These are phyloP conservation scores for Emydocephalus ijimae DNA, from an alignment of 2,113 vertebrate genomes.

Conservation along the genomic window DNA sequence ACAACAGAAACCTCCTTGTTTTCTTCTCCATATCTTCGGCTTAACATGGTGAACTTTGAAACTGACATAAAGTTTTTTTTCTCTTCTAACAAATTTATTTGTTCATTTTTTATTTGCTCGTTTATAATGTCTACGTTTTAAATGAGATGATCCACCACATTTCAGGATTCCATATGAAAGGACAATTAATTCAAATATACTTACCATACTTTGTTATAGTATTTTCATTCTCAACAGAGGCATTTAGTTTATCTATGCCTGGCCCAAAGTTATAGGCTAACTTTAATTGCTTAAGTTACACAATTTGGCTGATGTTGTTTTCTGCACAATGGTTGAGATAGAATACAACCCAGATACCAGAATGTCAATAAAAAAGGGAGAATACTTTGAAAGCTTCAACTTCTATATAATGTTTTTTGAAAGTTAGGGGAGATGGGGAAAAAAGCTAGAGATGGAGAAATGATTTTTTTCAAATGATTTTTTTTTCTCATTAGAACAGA, in stretches of 20 bases:
- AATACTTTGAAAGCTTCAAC: slow-evolving; percentile 48
- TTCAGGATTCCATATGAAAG: not conserved
- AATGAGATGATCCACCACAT: not conserved
- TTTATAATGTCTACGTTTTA: not conserved
- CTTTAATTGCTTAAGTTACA: slow-evolving; percentile 24
- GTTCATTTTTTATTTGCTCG: not conserved
- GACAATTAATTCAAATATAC: not conserved
- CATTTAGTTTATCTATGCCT: not conserved
- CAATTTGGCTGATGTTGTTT: not conserved
- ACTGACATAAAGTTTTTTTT: not conserved
- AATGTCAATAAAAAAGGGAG: slow-evolving; percentile 47
- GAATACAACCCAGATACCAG: slow-evolving; percentile 32
- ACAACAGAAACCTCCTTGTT: not conserved
- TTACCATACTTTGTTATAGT: not conserved
- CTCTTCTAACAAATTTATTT: not conserved
- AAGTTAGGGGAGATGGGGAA: slow-evolving; percentile 15
- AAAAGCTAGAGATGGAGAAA: not conserved
- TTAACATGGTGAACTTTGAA: not conserved
- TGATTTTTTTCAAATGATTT: slow-evolving; percentile 32
- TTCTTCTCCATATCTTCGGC: not conserved
- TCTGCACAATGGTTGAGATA: not conserved
- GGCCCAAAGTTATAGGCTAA: not conserved
- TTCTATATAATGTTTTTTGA: slow-evolving; percentile 54
- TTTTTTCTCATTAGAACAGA: slow-evolving; percentile 52
- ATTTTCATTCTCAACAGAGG: not conserved